Evolutionary conservation across 1,140 invertebrate genomes (phyloP).

Genomic region (Triops longicaudatus): DNA sequence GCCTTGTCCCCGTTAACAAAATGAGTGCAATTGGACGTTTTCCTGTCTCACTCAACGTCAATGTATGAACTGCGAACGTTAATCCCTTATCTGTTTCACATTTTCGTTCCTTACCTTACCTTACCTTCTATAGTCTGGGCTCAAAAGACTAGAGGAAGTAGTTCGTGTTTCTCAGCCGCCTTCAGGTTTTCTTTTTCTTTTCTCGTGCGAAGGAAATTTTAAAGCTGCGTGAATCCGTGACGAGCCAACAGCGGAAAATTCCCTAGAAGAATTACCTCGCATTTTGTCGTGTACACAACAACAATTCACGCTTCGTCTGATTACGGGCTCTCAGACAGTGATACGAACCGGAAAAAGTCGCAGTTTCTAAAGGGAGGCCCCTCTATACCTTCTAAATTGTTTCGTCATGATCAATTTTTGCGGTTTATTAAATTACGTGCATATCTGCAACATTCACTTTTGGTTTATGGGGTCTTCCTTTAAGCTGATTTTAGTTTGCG

Average conservation of each 20-base stretch:
- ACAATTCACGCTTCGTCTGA: constrained; percentile 11
- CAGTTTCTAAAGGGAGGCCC: background rate
- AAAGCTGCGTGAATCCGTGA: constrained; percentile 6
- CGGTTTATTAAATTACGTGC: background rate
- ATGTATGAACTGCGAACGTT: background rate
- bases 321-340: background rate
- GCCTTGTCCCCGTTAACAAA: background rate
- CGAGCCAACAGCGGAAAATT: background rate
- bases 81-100: background rate
- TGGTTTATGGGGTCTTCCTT: no score
- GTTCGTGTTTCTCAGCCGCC: constrained; percentile 4
- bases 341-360: background rate
- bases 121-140: background rate
- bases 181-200: background rate
- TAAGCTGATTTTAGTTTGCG: no score
- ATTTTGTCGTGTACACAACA: constrained; percentile 12
- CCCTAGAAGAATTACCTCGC: constrained; percentile 14
- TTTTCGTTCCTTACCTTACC: background rate
- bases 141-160: background rate
- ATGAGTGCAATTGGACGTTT: background rate
- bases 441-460: background rate
- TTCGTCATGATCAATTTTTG: background rate
- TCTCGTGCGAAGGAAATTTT: background rate
- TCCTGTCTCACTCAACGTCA: background rate
- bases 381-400: constrained; percentile 3